Evolutionary conservation across 1,140 invertebrate genomes (phyloP).

Genomic region (Telenomus remus): DNA sequence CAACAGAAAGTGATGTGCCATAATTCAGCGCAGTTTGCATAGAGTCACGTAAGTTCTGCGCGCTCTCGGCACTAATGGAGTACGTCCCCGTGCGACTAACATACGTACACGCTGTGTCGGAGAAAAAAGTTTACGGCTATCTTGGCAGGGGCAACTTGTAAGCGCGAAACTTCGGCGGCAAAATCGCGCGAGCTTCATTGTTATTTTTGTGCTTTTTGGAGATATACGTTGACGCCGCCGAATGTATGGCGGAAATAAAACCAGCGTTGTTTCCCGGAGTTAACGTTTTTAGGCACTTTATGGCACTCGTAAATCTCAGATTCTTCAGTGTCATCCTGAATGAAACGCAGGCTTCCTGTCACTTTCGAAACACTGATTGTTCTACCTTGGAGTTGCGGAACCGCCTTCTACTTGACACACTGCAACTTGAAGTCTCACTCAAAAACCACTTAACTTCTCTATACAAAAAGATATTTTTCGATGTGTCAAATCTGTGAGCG

Average conservation of each 20-base stretch:
- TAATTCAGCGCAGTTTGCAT: conserved; percentile 40
- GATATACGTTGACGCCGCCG: conserved; percentile 46
- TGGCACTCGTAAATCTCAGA: conserved; percentile 64
- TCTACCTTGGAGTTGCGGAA: conserved; percentile 28
- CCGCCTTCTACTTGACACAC: conserved; percentile 23
- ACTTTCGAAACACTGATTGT: conserved; percentile 55
- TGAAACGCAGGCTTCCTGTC: conserved; percentile 43
- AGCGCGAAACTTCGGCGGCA: conserved; percentile 47
- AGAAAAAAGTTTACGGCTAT: conserved; percentile 56
- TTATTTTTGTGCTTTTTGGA: conserved; percentile 64
- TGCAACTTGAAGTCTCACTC: not conserved
- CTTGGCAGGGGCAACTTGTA: conserved; percentile 36
- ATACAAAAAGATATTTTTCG: too few relatives aligned
- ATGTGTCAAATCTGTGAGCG: too few relatives aligned
- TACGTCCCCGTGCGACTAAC: conserved; percentile 37
- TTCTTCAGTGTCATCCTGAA: conserved; percentile 58
- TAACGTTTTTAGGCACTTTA: conserved; percentile 67
- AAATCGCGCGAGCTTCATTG: conserved; percentile 63
- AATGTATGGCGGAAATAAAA: conserved; percentile 67
- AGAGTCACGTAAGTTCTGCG: conserved; percentile 21
- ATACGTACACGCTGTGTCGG: conserved; percentile 28
- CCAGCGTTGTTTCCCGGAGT: conserved; percentile 55
- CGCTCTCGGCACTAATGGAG: conserved; percentile 38
- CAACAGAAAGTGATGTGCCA: conserved; percentile 23
- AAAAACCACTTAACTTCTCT: not conserved